These are phyloP conservation scores for Tetropium fuscum DNA, from an alignment of 2,888 invertebrate species.

Conservation along the genomic window DNA sequence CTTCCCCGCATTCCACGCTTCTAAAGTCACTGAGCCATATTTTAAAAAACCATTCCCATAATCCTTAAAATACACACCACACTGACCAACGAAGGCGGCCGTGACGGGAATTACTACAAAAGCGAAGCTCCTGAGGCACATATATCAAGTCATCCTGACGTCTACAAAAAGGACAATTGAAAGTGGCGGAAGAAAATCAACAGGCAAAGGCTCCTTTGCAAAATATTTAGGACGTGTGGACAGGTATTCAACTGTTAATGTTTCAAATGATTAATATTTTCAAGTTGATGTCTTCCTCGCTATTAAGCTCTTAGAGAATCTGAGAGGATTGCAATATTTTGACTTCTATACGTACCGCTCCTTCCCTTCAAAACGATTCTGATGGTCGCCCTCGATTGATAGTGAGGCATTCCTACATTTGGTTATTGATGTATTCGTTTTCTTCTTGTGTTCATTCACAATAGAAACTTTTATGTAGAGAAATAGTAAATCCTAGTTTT, in stretches of 20 bases:
- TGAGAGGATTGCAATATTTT: constrained; percentile 37
- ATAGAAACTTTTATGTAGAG: too few species aligned
- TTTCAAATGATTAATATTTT: constrained; percentile 46
- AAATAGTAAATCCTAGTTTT: too few species aligned
- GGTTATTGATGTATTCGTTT: too few species aligned
- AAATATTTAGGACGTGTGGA: constrained; percentile 56
- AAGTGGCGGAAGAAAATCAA: constrained; percentile 45
- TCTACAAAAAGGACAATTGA: constrained; percentile 43
- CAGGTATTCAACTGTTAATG: constrained; percentile 50
- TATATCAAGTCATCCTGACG: constrained; percentile 41
- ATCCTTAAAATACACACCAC: constrained; percentile 48
- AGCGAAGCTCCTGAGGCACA: constrained; percentile 36
- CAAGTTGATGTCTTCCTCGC: constrained; percentile 38
- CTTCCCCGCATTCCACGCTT: constrained; percentile 37
- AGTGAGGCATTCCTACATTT: too few species aligned
- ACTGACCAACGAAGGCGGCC: constrained; percentile 44
- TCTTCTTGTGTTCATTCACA: too few species aligned
- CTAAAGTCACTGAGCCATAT: constrained; percentile 23
- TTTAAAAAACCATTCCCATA: constrained; percentile 29
- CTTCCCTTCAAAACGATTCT: constrained; percentile 12
- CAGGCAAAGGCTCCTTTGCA: constrained; percentile 46
- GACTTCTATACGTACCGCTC: constrained; percentile 31
- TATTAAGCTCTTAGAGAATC: constrained; percentile 34
- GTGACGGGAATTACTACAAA: constrained; percentile 33
- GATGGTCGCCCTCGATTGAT: constrained; percentile 8